Evolutionary conservation across 2,888 invertebrate species (phyloP).

Genomic region (Craniophora ligustri): DNA sequence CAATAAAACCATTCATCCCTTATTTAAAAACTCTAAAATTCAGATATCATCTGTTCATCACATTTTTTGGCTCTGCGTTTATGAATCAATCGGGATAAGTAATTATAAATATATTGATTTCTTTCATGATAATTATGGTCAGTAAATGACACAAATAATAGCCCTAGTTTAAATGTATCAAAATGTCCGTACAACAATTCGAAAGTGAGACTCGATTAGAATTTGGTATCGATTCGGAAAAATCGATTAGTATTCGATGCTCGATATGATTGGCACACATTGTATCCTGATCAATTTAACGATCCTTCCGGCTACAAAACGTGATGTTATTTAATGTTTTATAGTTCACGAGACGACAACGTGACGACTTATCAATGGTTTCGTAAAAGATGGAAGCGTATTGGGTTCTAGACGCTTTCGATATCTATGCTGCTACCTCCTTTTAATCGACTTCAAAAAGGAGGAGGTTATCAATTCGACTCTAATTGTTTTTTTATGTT

Average conservation of each 20-base stretch:
- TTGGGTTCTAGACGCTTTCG: too few species aligned
- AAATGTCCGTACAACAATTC: slow-evolving; percentile 16
- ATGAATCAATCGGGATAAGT: too few species aligned
- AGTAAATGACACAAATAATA: background rate
- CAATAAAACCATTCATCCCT: too few species aligned
- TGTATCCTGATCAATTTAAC: slow-evolving; percentile 43
- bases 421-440: too few species aligned
- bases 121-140: background rate
- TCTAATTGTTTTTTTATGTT: too few species aligned
- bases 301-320: slow-evolving; percentile 49
- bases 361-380: slow-evolving; percentile 11
- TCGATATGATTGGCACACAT: slow-evolving; percentile 45
- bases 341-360: slow-evolving; percentile 24
- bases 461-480: too few species aligned
- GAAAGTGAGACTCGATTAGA: slow-evolving; percentile 38
- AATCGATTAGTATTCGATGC: slow-evolving; percentile 45
- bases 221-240: slow-evolving; percentile 33
- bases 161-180: slow-evolving; percentile 9
- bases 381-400: background rate
- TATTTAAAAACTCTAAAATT: too few species aligned
- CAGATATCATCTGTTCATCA: too few species aligned
- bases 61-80: too few species aligned
- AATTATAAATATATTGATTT: too few species aligned
- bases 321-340: slow-evolving; percentile 43
- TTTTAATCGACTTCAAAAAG: too few species aligned